Conservation (phyloP, 2,888 invertebrate genomes). For the Fabriciana adippe region DNA sequence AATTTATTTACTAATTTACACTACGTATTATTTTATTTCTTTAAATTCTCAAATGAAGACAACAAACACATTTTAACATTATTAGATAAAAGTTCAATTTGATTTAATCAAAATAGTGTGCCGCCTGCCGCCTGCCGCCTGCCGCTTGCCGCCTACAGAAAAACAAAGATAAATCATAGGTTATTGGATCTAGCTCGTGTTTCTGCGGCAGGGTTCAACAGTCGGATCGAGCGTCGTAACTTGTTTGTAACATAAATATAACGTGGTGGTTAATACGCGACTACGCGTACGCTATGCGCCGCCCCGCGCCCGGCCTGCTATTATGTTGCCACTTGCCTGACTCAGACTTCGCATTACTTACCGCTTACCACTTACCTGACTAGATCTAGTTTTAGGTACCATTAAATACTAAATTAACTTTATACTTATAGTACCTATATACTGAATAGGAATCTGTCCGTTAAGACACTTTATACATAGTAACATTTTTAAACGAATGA, state of each 20-base stretch:
- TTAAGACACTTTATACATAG: too few relatives aligned
- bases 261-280: not conserved
- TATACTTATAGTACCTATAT: too few relatives aligned
- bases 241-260: constrained; percentile 18
- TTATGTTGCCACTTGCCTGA: not conserved
- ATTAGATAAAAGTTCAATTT: not conserved
- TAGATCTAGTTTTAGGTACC: too few relatives aligned
- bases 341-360: not conserved
- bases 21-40: too few relatives aligned
- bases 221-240: constrained; percentile 23
- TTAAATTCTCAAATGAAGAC: not conserved
- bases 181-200: constrained; percentile 6
- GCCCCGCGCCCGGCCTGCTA: not conserved
- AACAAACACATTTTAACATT: not conserved
- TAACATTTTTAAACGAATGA: too few relatives aligned
- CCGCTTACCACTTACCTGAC: too few relatives aligned
- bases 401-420: too few relatives aligned
- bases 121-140: too few relatives aligned
- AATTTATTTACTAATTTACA: too few relatives aligned
- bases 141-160: too few relatives aligned
- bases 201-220: constrained; percentile 23
- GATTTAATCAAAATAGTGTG: too few relatives aligned
- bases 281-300: not conserved
- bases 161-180: not conserved
- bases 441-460: too few relatives aligned